Percentiles rank a stretch among this genome's conserved stretches.
phyloP scores from a whole-genome alignment of 2,113 vertebrate genomes.

The Myrmecophaga tridactyla region DNA sequence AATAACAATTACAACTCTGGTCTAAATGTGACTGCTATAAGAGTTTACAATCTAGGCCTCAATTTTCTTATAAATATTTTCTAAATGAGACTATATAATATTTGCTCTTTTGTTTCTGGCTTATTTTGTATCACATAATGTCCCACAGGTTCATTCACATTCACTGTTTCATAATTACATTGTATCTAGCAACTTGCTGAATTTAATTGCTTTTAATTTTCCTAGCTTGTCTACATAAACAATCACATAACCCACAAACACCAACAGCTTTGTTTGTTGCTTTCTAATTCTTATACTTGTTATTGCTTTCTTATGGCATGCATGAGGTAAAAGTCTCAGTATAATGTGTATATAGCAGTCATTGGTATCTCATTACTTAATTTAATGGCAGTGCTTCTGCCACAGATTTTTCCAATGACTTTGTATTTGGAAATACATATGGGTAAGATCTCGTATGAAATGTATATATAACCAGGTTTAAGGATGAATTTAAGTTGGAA shows the following conservation, averaged over 20 bases:
- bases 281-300: not conserved
- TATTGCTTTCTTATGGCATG: not conserved
- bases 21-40: too few relatives aligned
- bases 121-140: too few relatives aligned
- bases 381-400: constrained; percentile 24
- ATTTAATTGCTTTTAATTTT: constrained; percentile 12
- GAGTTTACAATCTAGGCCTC: too few relatives aligned
- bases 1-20: too few relatives aligned
- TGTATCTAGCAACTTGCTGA: not conserved
- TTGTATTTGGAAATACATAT: constrained; percentile 51
- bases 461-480: constrained; percentile 39
- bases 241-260: not conserved
- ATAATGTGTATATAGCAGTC: not conserved
- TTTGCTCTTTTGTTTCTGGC: too few relatives aligned
- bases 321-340: not conserved
- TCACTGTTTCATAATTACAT: not conserved
- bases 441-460: constrained; percentile 48
- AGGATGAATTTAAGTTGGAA: constrained; percentile 44
- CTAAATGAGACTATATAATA: too few relatives aligned
- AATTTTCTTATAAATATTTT: too few relatives aligned
- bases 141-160: too few relatives aligned
- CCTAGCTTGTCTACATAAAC: not conserved
- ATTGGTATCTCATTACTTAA: constrained; percentile 16
- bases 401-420: constrained; percentile 38
- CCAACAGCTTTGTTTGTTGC: not conserved